Evolutionary conservation across 64 coral and sea anemone genomes (phyloP), one percentile per base, ranked within the genome.

Genomic region (Acropora yongei): DNA sequence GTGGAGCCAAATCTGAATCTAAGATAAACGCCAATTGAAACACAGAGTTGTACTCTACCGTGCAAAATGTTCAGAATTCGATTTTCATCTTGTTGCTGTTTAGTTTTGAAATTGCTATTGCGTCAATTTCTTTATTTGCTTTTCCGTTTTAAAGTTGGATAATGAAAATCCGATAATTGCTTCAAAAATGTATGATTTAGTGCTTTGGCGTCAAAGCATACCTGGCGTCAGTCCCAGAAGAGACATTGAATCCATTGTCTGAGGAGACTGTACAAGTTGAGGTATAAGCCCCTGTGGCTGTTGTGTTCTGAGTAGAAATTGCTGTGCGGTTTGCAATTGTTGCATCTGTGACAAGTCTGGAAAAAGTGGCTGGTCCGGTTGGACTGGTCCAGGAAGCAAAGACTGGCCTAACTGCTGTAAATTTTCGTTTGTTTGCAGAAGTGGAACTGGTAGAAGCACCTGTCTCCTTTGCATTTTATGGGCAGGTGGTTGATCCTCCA

Each of bases 181-280:
- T 55, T 55, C 51, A 63, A 14, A 63, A 63, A 8, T 16, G 60
- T 10, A 63, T 63, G 60, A 61, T 61, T 11, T 13, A 63, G 60
- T 12, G 6, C 60, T 13, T 14, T 11, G 8, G 60, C 13, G 11
- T 13, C 60, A 13, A 63, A 12, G 30, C 17, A 40, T 85, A 85
- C 82, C 82, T 85, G 42, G 82, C 6, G 30, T 30, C 30, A 71
- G 82, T 72, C 82, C 82, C 7, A 85, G 19, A 44, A 85, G 45
- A 49, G 60, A 66, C 18, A 85, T 44, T 6, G 61, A 65, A 45
- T 45, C 65, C 17, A 85, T 67, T 2, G 82, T 57, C 49, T 85
- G 82, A 72, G 82, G 82, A 49, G 82, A 67, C 7, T 67, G 65
- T 7, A 71, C 43, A 10, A 85, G 44, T 10, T 85, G 82, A 68